Evolutionary conservation across 2,113 vertebrate genomes (phyloP).

Genomic region (Laticauda laticaudata): DNA sequence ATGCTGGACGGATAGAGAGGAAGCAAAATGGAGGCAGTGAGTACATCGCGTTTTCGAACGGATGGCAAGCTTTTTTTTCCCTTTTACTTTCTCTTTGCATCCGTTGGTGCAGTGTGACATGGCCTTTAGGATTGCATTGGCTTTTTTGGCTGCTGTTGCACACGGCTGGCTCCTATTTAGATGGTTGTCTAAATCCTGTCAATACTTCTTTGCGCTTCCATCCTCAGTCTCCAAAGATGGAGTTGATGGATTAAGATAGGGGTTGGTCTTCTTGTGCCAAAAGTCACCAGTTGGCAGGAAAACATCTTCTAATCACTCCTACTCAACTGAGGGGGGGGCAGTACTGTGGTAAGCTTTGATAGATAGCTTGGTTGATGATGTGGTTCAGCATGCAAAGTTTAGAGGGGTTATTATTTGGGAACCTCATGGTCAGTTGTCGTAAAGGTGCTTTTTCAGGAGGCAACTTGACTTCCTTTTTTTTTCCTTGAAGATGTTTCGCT

Average conservation of each 20-base stretch:
- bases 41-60: too few relatives aligned
- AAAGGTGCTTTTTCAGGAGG: too few relatives aligned
- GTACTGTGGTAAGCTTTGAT: neutral
- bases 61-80: too few relatives aligned
- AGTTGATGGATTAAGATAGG: neutral
- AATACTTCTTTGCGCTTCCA: neutral
- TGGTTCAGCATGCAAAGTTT: neutral
- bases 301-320: neutral
- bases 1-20: too few relatives aligned
- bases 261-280: neutral
- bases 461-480: too few relatives aligned
- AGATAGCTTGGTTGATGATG: neutral
- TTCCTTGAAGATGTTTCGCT: too few relatives aligned
- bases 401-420: neutral
- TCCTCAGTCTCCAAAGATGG: neutral
- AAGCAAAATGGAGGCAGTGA: too few relatives aligned
- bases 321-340: neutral
- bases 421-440: neutral
- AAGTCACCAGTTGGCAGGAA: neutral
- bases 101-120: too few relatives aligned
- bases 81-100: too few relatives aligned
- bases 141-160: too few relatives aligned
- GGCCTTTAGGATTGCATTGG: too few relatives aligned
- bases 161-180: too few relatives aligned
- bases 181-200: neutral